These are phyloP conservation scores for Pteronotus mesoamericanus DNA, from an alignment of 2,797 vertebrate genomes.

Conservation along the genomic window DNA sequence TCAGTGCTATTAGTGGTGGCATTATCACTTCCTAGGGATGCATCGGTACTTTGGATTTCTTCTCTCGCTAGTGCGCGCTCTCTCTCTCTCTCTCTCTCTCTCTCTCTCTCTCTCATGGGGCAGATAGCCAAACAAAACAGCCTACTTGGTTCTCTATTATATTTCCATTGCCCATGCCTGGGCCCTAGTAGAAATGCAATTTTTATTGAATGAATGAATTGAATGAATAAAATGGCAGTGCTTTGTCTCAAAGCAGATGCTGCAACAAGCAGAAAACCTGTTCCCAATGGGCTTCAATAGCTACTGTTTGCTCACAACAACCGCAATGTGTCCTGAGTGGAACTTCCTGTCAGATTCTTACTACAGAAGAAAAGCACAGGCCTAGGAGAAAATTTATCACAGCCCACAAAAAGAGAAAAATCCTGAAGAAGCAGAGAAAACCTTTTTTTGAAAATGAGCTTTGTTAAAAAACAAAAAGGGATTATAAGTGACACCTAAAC, in stretches of 20 bases:
- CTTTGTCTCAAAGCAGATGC: constrained; percentile 10
- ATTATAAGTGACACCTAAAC: background rate
- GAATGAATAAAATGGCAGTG: background rate
- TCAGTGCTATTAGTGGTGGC: background rate
- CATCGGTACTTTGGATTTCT: background rate
- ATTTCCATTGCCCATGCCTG: background rate
- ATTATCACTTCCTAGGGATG: background rate
- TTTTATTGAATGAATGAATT: background rate
- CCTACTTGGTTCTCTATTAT: background rate
- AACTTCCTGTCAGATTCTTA: background rate
- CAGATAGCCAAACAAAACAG: background rate
- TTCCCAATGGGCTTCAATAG: background rate
- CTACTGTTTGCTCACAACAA: background rate
- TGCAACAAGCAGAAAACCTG: background rate
- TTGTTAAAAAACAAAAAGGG: background rate
- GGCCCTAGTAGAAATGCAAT: background rate
- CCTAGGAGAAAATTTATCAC: background rate
- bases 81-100: background rate
- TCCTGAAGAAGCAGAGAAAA: background rate
- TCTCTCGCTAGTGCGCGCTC: too few species aligned
- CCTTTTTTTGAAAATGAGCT: background rate
- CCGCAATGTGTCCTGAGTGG: background rate
- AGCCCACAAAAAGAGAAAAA: background rate
- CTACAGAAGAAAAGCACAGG: background rate
- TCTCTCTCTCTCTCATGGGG: background rate